Base-by-base conservation (phyloP, 2,888 invertebrate genomes). In the Thereva nobilitata region DNA sequence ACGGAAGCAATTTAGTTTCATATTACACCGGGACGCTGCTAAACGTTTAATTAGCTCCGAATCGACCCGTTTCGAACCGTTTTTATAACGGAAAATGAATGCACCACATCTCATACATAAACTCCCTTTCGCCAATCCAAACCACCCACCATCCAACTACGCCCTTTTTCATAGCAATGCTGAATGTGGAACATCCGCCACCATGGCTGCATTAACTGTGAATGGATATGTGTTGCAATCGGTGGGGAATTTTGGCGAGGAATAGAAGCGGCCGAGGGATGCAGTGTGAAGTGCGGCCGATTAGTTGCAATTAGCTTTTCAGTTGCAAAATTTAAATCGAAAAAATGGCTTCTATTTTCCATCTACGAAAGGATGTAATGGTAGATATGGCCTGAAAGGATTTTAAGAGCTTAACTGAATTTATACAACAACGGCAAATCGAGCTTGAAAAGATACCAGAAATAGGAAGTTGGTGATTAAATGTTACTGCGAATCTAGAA, bases 291-390 rank as follows among this genome's bases (percentile, higher is more conserved):
- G 64, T 71, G 70, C 70, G 68, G 66, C 71, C 68, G 68, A 71
- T 71, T 70, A 70, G 70, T 71, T 71, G 70, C 68, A 70, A 71
- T 71, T 69, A 71, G 71, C 68, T 70, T 68, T 64, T 54, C 59
- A 68, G 61, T 57, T 67, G 56, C n/a, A 47, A 35, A 52, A 54
- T 52, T 49, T 61, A 61, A 66, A 66, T 41, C 59, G 40, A 52
- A 53, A 45, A 44, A 64, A 54, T 55, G 42, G 67, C 42, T 65
- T 56, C 44, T 53, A 67, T 35, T 70, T 52, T 52, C 41, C 59
- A 9, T 23, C 38, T 12, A 5, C 12, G 34, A 44, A 44, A 40
- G 61, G 42, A 49, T 37, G 40, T 6, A 34, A 41, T 10, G 52
- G 44, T 53, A 50, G 6, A 50, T 40, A 37, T 38, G 40, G 10